Percentiles rank a stretch among this genome's conserved stretches.
These are phyloP conservation scores for Physella acuta DNA, from an alignment of 1,140 invertebrate genomes.

Conservation along the genomic window DNA sequence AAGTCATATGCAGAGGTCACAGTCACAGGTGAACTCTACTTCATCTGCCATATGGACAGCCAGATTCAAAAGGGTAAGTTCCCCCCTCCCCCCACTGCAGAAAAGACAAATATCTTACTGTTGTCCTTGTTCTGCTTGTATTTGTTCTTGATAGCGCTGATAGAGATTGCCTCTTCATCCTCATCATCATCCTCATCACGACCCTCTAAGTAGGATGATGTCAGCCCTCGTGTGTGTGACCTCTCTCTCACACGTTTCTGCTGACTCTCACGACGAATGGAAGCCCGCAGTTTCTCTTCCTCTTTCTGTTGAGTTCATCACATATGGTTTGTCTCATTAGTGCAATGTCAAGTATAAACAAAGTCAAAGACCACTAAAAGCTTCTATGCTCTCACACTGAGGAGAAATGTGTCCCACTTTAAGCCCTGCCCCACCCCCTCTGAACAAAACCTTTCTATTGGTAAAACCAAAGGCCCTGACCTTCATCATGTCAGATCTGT, in stretches of 20 bases:
- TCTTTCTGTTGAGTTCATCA: slow-evolving; percentile 81
- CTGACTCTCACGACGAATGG: slow-evolving; percentile 74
- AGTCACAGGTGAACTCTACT: too few species aligned
- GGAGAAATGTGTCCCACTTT: too few species aligned
- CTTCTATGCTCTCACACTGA: too few species aligned
- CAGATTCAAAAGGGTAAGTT: too few species aligned
- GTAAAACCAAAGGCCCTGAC: too few species aligned
- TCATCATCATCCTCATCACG: slow-evolving; percentile 65
- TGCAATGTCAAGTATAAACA: too few species aligned
- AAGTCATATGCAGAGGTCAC: too few species aligned
- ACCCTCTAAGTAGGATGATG: slow-evolving; percentile 67
- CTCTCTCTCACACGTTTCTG: slow-evolving; percentile 68
- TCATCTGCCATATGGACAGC: too few species aligned
- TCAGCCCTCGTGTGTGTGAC: slow-evolving; percentile 66
- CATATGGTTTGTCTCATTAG: neutral
- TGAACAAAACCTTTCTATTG: too few species aligned
- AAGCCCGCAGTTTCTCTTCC: slow-evolving; percentile 86
- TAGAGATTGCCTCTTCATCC: slow-evolving; percentile 86
- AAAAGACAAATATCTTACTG: slow-evolving; percentile 20
- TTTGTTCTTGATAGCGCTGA: slow-evolving; percentile 92
- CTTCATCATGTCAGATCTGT: slow-evolving; percentile 87
- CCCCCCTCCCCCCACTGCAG: too few species aligned
- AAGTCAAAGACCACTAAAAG: too few species aligned
- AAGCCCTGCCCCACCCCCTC: too few species aligned
- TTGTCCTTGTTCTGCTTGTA: slow-evolving; percentile 71